Base-by-base conservation (phyloP, 2,113 vertebrate species). In the Amphiprion percula region DNA sequence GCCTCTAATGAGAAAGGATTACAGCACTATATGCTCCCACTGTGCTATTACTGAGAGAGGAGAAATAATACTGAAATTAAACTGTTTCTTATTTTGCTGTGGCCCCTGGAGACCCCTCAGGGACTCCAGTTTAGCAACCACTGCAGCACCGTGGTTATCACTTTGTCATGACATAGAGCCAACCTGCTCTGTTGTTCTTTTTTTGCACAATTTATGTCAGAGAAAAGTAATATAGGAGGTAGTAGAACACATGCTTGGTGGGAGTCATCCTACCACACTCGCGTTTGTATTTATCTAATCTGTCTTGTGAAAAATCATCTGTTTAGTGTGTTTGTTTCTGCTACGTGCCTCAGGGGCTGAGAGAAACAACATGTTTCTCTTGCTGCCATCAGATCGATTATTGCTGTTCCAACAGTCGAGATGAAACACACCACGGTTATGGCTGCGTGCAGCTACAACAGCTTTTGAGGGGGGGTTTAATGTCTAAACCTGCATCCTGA, bases 331-430 rank as follows among this genome's bases (percentile, higher is more conserved):
- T 79, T 80, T 83, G 75, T 67, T 83, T 85, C 41, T 79, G 77
- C 54, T 30, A 50, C 37, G 61, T 49, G 80, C 70, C 89, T 89
- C 56, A 24, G 63, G 85, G 80, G 70, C 79, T 50, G 65, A 81
- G 81, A 72, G 72, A 85, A 81, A 85, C 83, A 87, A 77, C 89
- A 80, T 87, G 85, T 80, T 90, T 80, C 83, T 73, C 74, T 85
- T 44, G 53, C 76, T 79, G 83, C 73, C 89, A 85, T 89, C 64
- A 76, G 69, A 85, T 91, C 50, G 60, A 88, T 89, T 90, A 90
- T 84, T 85, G 66, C 56, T 83, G 67, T 89, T 88, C 67, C 73
- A 85, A 72, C 69, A 79, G 77, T 77, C 17, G 21, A 69, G 69
- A 88, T 87, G 73, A 82, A 88, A 82, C 68, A 66, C 53, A 46